phyloP scores from a whole-genome alignment of 2,113 vertebrate genomes.

The Cebus imitator region DNA sequence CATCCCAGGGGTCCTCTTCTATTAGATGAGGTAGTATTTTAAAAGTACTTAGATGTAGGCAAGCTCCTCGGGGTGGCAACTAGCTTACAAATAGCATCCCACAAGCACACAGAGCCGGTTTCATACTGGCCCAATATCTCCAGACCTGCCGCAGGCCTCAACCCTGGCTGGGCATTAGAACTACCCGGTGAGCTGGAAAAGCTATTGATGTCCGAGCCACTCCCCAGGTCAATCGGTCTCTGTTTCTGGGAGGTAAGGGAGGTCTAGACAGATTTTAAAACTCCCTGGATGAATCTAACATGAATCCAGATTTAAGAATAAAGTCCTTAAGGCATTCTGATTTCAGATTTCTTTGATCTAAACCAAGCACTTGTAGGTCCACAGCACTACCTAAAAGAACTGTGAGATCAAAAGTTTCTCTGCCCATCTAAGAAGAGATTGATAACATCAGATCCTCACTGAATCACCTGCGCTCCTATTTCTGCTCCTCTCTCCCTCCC shows the following conservation, averaged over 20 bases:
- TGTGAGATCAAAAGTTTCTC: neutral
- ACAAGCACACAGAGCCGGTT: neutral
- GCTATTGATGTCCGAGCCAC: neutral
- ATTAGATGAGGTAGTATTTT: neutral
- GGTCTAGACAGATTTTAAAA: neutral
- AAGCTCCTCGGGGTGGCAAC: neutral
- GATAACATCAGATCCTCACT: accelerated
- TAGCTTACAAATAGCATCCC: neutral
- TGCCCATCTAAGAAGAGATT: neutral
- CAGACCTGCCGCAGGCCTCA: neutral
- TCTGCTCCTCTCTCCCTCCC: neutral
- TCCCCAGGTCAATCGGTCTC: neutral
- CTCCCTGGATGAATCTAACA: neutral
- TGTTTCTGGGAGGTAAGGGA: neutral
- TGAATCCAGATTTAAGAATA: neutral
- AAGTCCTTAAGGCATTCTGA: neutral
- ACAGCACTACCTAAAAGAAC: neutral
- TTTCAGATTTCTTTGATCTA: neutral
- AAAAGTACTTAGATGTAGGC: neutral
- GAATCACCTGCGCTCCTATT: accelerated
- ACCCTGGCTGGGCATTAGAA: neutral
- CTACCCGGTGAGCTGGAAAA: neutral
- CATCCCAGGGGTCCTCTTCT: neutral
- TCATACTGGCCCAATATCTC: neutral
- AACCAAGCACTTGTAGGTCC: neutral